Percentiles rank a stretch among this genome's conserved stretches.
These are phyloP conservation scores for Corythucha ciliata DNA, from an alignment of 2,888 invertebrate genomes.

Conservation along the genomic window DNA sequence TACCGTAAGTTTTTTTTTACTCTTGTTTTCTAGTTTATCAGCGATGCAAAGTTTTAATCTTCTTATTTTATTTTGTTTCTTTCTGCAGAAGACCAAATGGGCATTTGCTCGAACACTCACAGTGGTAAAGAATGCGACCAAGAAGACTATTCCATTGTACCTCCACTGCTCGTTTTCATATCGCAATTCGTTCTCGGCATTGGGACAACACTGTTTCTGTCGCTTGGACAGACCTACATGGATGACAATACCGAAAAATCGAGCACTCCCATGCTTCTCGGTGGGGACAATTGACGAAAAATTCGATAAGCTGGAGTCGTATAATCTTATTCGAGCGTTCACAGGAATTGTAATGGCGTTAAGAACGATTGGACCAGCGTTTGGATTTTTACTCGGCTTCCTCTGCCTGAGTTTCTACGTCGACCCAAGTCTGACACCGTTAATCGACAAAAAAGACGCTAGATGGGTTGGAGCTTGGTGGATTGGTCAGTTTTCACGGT, in stretches of 20 bases:
- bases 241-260: conserved; percentile 60
- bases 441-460: conserved; percentile 52
- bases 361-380: conserved; percentile 49
- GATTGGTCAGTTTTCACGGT: conserved; percentile 54
- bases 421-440: conserved; percentile 50
- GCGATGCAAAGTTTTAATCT: neutral
- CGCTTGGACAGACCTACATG: conserved; percentile 56
- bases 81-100: conserved; percentile 26
- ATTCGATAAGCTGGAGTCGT: neutral
- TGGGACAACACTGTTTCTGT: conserved; percentile 56
- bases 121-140: conserved; percentile 22
- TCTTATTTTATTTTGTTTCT: conserved; percentile 9
- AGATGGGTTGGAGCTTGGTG: conserved; percentile 70
- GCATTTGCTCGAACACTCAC: conserved; percentile 25
- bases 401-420: conserved; percentile 49
- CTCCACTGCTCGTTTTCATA: conserved; percentile 52
- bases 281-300: conserved; percentile 42
- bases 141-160: conserved; percentile 43
- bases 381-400: conserved; percentile 51
- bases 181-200: conserved; percentile 61
- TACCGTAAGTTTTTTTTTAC: neutral
- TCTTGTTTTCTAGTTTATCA: neutral
- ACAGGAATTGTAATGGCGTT: conserved; percentile 46
- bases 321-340: too few species aligned
- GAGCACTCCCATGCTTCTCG: conserved; percentile 53